phyloP scores from a whole-genome alignment of 1,140 invertebrate species.

The Maniola jurtina region DNA sequence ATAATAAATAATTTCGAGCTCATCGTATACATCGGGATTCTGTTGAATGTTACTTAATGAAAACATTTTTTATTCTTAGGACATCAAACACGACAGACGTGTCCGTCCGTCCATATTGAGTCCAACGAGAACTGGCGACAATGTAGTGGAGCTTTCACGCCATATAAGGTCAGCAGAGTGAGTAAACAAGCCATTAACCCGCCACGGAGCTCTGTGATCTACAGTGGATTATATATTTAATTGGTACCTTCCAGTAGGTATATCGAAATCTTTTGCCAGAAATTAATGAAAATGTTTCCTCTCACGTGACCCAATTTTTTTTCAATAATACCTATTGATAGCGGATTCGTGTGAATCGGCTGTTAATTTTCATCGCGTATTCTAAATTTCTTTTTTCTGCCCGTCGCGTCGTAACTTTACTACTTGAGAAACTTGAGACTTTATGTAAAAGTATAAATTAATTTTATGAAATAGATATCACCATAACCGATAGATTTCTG shows the following conservation, averaged over 20 bases:
- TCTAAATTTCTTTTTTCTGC: no score
- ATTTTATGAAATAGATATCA: no score
- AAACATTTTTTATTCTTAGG: conserved; percentile 11
- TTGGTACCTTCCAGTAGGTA: conserved; percentile 42
- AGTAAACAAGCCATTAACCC: conserved; percentile 68
- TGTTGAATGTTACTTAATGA: background rate
- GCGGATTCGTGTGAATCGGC: background rate
- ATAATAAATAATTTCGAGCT: no score
- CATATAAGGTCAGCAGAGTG: conserved; percentile 60
- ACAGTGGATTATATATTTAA: conserved; percentile 68
- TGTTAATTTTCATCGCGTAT: background rate
- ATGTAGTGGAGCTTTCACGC: conserved; percentile 69
- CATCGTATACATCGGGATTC: no score
- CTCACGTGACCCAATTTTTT: background rate
- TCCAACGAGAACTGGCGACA: conserved; percentile 53
- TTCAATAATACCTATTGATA: background rate
- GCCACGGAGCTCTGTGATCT: conserved; percentile 50
- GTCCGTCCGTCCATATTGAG: conserved; percentile 31
- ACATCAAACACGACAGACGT: conserved; percentile 16
- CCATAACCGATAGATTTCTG: no score
- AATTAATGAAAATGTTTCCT: background rate
- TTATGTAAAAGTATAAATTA: no score
- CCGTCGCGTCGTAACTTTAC: no score
- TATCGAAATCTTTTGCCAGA: conserved; percentile 4
- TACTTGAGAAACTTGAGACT: no score